Base-by-base conservation (phyloP, 1,140 invertebrate genomes). In the Delia radicum region DNA sequence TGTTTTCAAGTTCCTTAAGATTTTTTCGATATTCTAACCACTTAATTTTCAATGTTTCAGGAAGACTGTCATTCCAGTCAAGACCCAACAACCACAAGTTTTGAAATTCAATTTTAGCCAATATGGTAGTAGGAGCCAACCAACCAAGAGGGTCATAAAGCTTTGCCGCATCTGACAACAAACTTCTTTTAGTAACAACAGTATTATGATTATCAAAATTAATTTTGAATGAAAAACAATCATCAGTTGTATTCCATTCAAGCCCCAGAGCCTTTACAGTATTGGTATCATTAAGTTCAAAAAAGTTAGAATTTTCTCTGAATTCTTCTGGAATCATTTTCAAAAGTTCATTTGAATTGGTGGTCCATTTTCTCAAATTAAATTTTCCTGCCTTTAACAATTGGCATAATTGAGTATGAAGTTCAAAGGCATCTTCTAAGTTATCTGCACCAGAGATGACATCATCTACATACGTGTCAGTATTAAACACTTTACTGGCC, bases 401-500 rank as follows among this genome's bases (percentile, higher is more conserved):
- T 2, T 63, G 26, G 24, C 74, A 77, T 8, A 81, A 29, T 78
- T 81, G 55, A 55, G 73, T 65, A 2, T 74, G 33, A 26, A 86
- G 26, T 4, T 76, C 8, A 0, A 75, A 62, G 0, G 83, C 85
- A 75, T 86, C 80, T 75, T 82, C 74, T 2, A 85, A 42, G 6
- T 79, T 80, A 5, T 82, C 29, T 0, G 79, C 78, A n/a, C 87
- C 87, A 26, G 81, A 80, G 7, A 86, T 55, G 3, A 87, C 63
- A 79, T 89, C 87, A 77, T 89, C 88, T 0, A 87, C 82, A 74
- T 87, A 86, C 27, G 85, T 78, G 72, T 85, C 81, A 26, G 72
- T 74, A 69, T 75, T 46, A 15, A 86, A 78, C 2, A 82, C 77
- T 65, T 77, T 62, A 2, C 80, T 74, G 0, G 81, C 80, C 8